A percentile compares a stretch with the other conserved stretches of the same genome.
Conservation (phyloP, 1,140 invertebrate genomes). For the Heliconius congener region DNA sequence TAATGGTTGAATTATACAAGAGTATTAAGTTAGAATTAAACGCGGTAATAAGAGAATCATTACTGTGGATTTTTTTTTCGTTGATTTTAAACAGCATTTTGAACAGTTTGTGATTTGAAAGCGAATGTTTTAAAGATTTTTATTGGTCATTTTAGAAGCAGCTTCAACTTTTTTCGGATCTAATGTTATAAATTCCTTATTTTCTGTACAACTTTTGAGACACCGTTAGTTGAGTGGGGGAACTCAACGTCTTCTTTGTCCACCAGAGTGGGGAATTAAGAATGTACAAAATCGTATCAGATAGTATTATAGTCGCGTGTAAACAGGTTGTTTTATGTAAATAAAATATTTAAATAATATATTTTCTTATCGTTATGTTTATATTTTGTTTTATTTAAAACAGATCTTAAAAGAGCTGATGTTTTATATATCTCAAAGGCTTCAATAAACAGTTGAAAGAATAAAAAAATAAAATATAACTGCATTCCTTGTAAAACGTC, state of each 20-base stretch:
- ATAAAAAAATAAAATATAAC: background rate
- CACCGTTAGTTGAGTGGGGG: too few species aligned
- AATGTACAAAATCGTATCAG: too few species aligned
- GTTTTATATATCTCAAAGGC: too few species aligned
- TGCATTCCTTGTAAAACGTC: background rate
- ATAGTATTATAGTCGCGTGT: too few species aligned
- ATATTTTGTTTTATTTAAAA: background rate
- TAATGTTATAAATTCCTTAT: too few species aligned
- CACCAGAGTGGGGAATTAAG: too few species aligned
- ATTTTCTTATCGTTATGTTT: background rate
- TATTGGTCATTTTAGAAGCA: too few species aligned
- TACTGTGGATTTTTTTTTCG: background rate
- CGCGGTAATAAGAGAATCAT: conserved; percentile 8
- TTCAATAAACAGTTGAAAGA: background rate
- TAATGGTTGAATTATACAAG: conserved; percentile 34
- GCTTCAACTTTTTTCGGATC: too few species aligned
- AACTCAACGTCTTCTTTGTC: too few species aligned
- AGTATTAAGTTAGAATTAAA: conserved; percentile 11
- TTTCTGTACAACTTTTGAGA: too few species aligned
- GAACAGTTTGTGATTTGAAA: background rate
- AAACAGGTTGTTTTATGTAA: too few species aligned
- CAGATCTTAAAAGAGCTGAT: background rate
- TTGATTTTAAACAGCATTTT: background rate
- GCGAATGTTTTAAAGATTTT: background rate
- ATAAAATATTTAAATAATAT: too few species aligned